phyloP scores from a whole-genome alignment of 2,888 invertebrate species.

The Zootermopsis nevadensis region DNA sequence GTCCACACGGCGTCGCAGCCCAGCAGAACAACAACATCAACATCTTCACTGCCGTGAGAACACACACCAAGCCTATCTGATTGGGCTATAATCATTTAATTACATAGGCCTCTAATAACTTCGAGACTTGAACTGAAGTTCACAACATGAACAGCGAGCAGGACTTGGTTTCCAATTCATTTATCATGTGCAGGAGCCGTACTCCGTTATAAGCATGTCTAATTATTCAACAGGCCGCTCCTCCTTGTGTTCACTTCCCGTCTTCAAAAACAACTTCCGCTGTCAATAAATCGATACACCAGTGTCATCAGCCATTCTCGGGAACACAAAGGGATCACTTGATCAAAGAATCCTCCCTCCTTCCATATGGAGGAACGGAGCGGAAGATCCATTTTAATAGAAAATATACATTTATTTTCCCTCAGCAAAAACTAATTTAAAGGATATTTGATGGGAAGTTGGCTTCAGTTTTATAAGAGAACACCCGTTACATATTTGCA shows the following conservation, averaged over 20 bases:
- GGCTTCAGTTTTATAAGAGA: neutral
- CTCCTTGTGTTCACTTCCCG: conserved; percentile 25
- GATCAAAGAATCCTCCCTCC: conserved; percentile 31
- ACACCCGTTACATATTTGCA: conserved; percentile 19
- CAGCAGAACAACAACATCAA: no score
- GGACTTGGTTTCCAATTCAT: neutral
- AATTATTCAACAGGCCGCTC: conserved; percentile 23
- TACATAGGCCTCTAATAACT: no score
- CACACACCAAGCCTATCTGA: no score
- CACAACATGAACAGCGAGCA: no score
- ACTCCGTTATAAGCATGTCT: conserved; percentile 1
- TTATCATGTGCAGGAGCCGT: conserved; percentile 1
- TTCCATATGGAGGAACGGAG: neutral
- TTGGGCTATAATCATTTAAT: no score
- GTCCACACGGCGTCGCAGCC: no score
- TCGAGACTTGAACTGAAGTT: no score
- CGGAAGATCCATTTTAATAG: conserved; percentile 31
- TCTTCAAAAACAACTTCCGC: conserved; percentile 29
- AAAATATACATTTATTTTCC: conserved; percentile 29
- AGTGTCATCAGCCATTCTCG: conserved; percentile 16
- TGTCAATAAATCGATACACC: conserved; percentile 29
- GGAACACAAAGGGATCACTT: conserved; percentile 21
- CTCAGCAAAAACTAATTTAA: conserved; percentile 11
- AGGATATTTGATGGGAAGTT: conserved; percentile 18
- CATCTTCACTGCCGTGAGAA: no score